Base-by-base conservation (phyloP, 2,888 invertebrate species). In the Plusia festucae region DNA sequence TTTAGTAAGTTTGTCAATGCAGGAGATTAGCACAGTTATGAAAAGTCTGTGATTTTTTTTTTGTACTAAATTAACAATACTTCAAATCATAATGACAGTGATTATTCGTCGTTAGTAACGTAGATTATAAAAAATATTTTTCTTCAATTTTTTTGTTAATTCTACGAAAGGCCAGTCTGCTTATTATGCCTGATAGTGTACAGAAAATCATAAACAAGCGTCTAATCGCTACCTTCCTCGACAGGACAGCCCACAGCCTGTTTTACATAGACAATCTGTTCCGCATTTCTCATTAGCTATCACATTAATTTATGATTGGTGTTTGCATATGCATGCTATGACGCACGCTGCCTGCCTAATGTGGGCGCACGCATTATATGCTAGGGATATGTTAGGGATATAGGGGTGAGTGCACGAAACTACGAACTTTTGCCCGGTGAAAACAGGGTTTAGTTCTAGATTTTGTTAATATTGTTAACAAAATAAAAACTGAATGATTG, bases 241-340 rank as follows among this genome's bases (percentile, higher is more conserved):
- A 30, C 34, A 55, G 40, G 15, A 32, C 16, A 56, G 77, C 87
- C 87, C 83, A 86, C 88, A 65, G 67, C 68, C 80, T 82, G 71
- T 78, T 87, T 84, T 77, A 78, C 84, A 85, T 84, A 58, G 55
- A 54, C n/a, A 53, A 61, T 64, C 74, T 70, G 87, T 91, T 91
- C 91, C 91, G 90, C 84, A 80, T 91, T 87, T 88, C 87, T 85
- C 84, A 89, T 90, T 89, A 90, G 73, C 88, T 87, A 83, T 85
- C 85, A 83, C 83, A 88, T 88, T 88, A 85, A 89, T 87, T 88
- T 90, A 89, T 86, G 85, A 83, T 72, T 66, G 67, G 71, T 34
- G 40, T 80, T 85, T 89, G 85, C 89, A 89, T 89, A 89, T 88
- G 86, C 85, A 88, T 86, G 46, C 70, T 66, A 52, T 69, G 75